A percentile compares a stretch with the other conserved stretches of the same genome.
Evolutionary conservation across 1,140 invertebrate species (phyloP).

Genomic region (Mactra quadrangularis): DNA sequence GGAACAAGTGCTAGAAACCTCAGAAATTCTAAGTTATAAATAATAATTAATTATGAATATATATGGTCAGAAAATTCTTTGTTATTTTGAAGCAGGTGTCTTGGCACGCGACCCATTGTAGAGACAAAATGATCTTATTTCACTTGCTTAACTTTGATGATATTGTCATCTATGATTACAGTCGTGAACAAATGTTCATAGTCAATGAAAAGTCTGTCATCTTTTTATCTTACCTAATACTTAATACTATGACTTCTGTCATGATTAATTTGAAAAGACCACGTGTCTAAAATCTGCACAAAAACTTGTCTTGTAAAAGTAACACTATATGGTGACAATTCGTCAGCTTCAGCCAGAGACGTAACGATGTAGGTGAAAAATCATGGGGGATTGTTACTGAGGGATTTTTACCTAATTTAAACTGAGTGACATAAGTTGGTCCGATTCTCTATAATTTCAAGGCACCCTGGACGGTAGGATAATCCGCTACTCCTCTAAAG

Average conservation of each 20-base stretch:
- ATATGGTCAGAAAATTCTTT: not conserved
- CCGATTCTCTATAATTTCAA: constrained; percentile 12
- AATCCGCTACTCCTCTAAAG: not conserved
- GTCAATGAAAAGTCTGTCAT: constrained; percentile 1
- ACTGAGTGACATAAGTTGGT: constrained; percentile 21
- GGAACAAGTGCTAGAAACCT: too few relatives aligned
- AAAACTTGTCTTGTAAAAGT: constrained; percentile 26
- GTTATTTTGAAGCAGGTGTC: not conserved
- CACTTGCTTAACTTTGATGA: too few relatives aligned
- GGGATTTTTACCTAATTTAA: constrained; percentile 19
- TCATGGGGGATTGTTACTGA: constrained; percentile 11
- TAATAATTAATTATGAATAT: too few relatives aligned
- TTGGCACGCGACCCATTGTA: constrained; percentile 1
- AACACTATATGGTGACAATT: constrained; percentile 22
- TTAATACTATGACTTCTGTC: not conserved
- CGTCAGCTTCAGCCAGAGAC: not conserved
- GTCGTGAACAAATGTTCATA: constrained; percentile 1
- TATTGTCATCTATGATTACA: not conserved
- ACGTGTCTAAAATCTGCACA: not conserved
- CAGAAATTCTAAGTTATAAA: too few relatives aligned
- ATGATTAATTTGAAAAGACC: constrained; percentile 2
- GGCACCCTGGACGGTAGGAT: constrained; percentile 1
- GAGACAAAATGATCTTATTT: too few relatives aligned
- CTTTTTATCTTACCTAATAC: not conserved
- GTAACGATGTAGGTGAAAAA: constrained; percentile 20